Evolutionary conservation across 2,113 vertebrate species (phyloP).

Genomic region (Microtus oregoni): DNA sequence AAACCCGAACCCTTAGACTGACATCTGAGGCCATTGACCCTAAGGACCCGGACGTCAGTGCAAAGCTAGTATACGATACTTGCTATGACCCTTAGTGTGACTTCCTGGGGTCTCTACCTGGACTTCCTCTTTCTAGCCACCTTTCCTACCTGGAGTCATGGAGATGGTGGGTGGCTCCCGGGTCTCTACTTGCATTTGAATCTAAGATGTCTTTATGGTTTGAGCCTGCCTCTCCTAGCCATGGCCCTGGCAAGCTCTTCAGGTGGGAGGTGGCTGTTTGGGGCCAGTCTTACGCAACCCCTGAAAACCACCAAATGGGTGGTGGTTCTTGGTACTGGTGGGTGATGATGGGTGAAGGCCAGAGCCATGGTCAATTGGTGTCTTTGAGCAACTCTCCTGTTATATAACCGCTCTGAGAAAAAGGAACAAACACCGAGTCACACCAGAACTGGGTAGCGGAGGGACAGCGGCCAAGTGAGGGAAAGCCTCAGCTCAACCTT

Average conservation of each 20-base stretch:
- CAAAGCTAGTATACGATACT: neutral
- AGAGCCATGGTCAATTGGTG: constrained; percentile 62
- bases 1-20: neutral
- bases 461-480: neutral
- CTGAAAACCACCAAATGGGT: neutral
- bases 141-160: neutral
- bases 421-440: constrained; percentile 80
- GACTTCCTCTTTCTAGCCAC: no score
- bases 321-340: constrained; percentile 12
- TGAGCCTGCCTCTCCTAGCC: rapidly evolving
- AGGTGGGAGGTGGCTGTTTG: neutral
- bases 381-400: constrained; percentile 81
- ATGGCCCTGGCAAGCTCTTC: neutral
- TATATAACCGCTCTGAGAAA: constrained; percentile 76
- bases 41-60: rapidly evolving
- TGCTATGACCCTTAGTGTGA: rapidly evolving
- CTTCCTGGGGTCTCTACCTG: neutral
- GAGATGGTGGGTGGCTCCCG: rapidly evolving
- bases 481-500: neutral
- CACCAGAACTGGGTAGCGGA: constrained; percentile 72
- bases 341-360: neutral
- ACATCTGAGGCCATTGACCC: neutral
- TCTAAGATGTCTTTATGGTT: neutral
- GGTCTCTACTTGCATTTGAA: rapidly evolving
- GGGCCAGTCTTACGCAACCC: neutral